Conservation (phyloP, 2,888 invertebrate genomes). For the Cepaea hortensis region DNA sequence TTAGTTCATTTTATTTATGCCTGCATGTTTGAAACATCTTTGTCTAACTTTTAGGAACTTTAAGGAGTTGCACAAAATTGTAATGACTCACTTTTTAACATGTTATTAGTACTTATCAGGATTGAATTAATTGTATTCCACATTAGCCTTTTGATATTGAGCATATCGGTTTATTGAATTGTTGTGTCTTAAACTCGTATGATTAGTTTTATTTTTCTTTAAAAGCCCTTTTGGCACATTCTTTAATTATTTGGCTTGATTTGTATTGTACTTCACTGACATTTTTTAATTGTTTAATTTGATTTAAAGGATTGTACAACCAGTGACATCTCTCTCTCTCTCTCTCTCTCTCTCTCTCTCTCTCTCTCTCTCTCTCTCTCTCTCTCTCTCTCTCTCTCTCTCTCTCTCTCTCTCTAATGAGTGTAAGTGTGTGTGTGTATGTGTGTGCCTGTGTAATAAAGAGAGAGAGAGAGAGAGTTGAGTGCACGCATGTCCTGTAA, state of each 20-base stretch:
- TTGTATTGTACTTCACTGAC: neutral
- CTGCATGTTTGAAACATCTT: neutral
- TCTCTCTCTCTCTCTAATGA: too few species aligned
- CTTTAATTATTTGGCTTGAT: neutral
- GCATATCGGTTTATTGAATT: too few species aligned
- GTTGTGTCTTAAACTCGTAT: neutral
- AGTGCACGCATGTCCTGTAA: too few species aligned
- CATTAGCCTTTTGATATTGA: too few species aligned
- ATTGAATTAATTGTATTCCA: neutral
- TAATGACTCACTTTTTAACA: neutral
- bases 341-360: too few species aligned
- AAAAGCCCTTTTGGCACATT: neutral
- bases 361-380: too few species aligned
- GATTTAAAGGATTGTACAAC: neutral
- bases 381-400: too few species aligned
- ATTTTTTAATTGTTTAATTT: neutral
- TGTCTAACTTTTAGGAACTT: neutral
- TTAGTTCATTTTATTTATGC: neutral
- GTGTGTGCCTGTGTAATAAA: too few species aligned
- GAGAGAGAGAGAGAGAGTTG: too few species aligned
- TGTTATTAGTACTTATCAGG: neutral
- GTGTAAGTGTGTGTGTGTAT: too few species aligned
- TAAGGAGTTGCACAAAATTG: neutral
- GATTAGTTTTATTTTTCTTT: neutral
- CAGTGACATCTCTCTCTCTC: too few species aligned